A percentile compares a stretch with the other conserved stretches of the same genome.
phyloP scores from a whole-genome alignment of 2,113 vertebrate species.

The Gila orcuttii region DNA sequence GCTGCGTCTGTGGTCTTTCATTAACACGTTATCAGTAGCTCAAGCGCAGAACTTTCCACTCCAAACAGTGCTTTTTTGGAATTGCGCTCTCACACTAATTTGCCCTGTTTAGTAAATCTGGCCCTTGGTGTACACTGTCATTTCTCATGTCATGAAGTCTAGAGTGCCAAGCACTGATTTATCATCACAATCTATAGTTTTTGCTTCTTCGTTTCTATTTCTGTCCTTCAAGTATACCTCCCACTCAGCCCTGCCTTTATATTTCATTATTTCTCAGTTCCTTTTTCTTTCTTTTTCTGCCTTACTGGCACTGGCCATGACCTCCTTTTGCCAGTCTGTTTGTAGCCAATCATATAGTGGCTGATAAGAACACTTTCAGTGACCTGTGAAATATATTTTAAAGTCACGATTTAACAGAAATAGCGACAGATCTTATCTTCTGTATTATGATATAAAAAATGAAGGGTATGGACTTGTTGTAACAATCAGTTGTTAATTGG shows the following conservation, averaged over 20 bases:
- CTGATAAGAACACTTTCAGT: conserved; percentile 72
- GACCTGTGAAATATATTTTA: conserved; percentile 81
- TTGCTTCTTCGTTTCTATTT: conserved; percentile 22
- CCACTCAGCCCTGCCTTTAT: conserved; percentile 57
- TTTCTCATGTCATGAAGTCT: background rate
- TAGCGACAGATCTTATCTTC: background rate
- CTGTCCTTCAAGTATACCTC: conserved; percentile 20
- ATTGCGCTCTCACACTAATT: too few species aligned
- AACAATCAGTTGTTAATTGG: background rate
- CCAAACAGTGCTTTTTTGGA: too few species aligned
- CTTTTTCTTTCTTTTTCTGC: conserved; percentile 46
- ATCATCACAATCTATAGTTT: conserved; percentile 54
- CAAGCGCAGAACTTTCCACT: too few species aligned
- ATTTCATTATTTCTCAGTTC: conserved; percentile 38
- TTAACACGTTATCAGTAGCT: too few species aligned
- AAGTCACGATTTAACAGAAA: conserved; percentile 8
- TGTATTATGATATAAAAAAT: background rate
- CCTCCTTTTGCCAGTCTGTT: conserved; percentile 55
- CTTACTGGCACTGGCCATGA: conserved; percentile 55
- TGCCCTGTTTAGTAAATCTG: too few species aligned
- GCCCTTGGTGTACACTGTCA: background rate
- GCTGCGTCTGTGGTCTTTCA: too few species aligned
- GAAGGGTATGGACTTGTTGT: background rate
- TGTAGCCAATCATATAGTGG: conserved; percentile 65
- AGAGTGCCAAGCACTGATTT: background rate